Conservation (phyloP, 1,140 invertebrate species). For the Galleria mellonella region DNA sequence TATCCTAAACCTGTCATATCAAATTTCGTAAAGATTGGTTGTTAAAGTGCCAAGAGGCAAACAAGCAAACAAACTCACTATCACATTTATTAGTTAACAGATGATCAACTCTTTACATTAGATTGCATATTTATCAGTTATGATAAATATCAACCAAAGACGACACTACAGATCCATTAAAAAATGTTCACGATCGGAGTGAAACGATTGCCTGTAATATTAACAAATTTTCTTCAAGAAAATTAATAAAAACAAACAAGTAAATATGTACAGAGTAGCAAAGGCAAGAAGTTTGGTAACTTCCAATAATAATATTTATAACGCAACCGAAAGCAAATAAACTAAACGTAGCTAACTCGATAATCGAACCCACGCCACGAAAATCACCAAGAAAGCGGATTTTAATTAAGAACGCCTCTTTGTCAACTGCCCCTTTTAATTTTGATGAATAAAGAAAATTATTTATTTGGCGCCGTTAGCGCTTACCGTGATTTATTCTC, state of each 20-base stretch:
- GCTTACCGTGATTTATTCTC: constrained; percentile 59
- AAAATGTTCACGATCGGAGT: too few relatives aligned
- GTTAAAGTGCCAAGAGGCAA: too few relatives aligned
- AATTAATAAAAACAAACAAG: not conserved
- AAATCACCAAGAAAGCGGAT: constrained; percentile 42
- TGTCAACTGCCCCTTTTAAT: constrained; percentile 70
- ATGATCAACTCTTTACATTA: too few relatives aligned
- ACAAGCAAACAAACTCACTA: too few relatives aligned
- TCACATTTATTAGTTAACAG: too few relatives aligned
- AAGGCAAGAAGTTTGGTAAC: constrained; percentile 6
- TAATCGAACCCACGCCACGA: constrained; percentile 32
- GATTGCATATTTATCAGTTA: too few relatives aligned
- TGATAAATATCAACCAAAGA: too few relatives aligned
- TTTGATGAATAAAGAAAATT: constrained; percentile 73
- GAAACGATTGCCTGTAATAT: constrained; percentile 5
- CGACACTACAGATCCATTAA: too few relatives aligned
- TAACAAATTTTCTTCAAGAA: constrained; percentile 11
- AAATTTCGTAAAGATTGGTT: too few relatives aligned
- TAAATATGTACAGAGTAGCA: constrained; percentile 10
- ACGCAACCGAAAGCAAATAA: constrained; percentile 17
- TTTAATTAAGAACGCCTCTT: constrained; percentile 63
- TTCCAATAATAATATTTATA: constrained; percentile 26
- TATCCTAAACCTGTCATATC: too few relatives aligned
- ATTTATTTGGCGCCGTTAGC: constrained; percentile 64
- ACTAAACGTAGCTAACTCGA: constrained; percentile 20